Evolutionary conservation across 2,113 vertebrate species (phyloP), one percentile per base, ranked within the genome.

Genomic region (Xiphophorus couchianus): DNA sequence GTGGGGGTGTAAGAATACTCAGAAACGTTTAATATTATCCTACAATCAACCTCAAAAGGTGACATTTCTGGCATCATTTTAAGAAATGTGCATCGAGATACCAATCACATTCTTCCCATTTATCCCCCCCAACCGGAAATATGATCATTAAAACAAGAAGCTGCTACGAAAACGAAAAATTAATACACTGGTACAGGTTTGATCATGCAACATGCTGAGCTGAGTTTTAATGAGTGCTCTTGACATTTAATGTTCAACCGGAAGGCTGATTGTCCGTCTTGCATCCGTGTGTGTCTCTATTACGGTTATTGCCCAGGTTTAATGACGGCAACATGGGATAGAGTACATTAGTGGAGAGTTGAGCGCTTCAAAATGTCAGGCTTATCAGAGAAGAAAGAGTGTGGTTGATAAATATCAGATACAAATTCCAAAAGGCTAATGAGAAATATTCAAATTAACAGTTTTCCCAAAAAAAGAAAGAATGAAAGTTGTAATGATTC

Each of bases 211-310:
- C 80, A 79, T 51, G 71, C 80, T 78, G 80, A 37, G 84, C 48
- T 10, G 14, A n/a, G 74, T 73, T 81, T 74, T 74, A 61, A 80
- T 67, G 6, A 74, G 62, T 0, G 5, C 86, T 84, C 76, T 89
- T 89, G 88, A 89, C 90, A 91, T 92, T 88, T 88, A 58, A 29
- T 76, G 67, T 76, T 71, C 37, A 66, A 29, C 81, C n/a, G 58
- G 71, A 78, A 51, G 33, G 7, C 62, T 86, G 86, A 88, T 84
- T 86, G 77, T 69, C 65, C 37, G 29, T 19, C 65, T 44, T 28
- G 37, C 37, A 29, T 22, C 14, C 17, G 1, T 58, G 51, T 25
- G 51, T n/a, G 22, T 10, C 25, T 8, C 51, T n/a, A 10, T 58
- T n/a, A 25, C 25, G 25, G 51, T 25, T n/a, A 29, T 44, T 66